These are phyloP conservation scores for Solea solea DNA, from an alignment of 2,113 vertebrate genomes.

Conservation along the genomic window DNA sequence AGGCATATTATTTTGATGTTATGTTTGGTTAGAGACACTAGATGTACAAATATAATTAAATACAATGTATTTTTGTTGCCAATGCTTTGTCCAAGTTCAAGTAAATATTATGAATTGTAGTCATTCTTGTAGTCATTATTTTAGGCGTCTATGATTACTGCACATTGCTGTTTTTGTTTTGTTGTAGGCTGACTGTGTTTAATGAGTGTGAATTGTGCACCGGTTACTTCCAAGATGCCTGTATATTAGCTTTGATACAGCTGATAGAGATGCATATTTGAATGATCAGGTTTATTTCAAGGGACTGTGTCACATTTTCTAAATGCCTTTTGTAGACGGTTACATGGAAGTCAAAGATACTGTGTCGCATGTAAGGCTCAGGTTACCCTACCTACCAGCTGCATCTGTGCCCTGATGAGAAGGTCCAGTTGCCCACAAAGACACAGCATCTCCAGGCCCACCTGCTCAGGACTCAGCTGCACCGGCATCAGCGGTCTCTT, in stretches of 20 bases:
- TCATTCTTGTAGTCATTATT: no score
- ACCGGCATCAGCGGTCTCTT: constrained; percentile 82
- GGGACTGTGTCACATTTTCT: no score
- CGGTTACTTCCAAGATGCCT: background rate
- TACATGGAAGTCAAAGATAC: background rate
- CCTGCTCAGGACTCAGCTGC: constrained; percentile 81
- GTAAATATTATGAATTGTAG: no score
- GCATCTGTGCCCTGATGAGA: constrained; percentile 83
- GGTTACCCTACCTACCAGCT: constrained; percentile 71
- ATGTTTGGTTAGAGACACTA: no score
- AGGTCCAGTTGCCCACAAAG: constrained; percentile 85
- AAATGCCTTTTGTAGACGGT: background rate
- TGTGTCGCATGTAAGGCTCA: background rate
- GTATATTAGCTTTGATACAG: background rate
- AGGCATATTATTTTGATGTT: no score
- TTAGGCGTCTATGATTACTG: no score
- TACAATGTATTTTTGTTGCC: no score
- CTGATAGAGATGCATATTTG: background rate
- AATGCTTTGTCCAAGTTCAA: no score
- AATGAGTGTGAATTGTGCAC: background rate
- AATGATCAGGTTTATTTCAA: no score
- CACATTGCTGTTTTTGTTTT: no score
- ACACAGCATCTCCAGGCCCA: constrained; percentile 84
- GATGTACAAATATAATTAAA: no score
- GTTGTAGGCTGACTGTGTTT: no score